A percentile compares a stretch with the other conserved stretches of the same genome.
Evolutionary conservation across 1,140 invertebrate genomes (phyloP).

Genomic region (Drosophila yakuba): DNA sequence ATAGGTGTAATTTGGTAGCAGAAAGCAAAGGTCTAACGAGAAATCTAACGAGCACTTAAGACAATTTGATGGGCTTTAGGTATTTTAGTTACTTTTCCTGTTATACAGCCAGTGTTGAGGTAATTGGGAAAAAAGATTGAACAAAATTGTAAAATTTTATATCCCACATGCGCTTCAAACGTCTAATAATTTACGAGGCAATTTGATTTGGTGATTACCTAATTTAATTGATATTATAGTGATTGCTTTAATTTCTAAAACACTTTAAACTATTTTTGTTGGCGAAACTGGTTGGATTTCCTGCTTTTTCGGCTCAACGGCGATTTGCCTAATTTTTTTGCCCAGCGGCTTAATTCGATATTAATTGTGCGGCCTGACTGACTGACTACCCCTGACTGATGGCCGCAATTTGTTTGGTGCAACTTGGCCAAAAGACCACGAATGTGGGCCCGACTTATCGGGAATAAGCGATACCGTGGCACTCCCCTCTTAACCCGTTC

Average conservation of each 20-base stretch:
- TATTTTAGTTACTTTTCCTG: not conserved
- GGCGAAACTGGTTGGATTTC: slow-evolving; percentile 38
- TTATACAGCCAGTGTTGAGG: not conserved
- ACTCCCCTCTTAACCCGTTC: slow-evolving; percentile 3
- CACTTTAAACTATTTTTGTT: not conserved
- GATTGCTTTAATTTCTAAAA: not conserved
- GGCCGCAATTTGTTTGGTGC: slow-evolving; percentile 62
- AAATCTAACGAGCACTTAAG: slow-evolving; percentile 20
- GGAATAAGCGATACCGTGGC: slow-evolving; percentile 31
- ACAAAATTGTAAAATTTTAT: no score
- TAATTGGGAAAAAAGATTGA: not conserved
- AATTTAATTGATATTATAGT: not conserved
- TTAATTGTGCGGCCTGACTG: slow-evolving; percentile 67
- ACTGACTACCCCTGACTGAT: slow-evolving; percentile 61
- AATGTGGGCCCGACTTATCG: slow-evolving; percentile 21
- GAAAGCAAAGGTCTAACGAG: slow-evolving; percentile 27
- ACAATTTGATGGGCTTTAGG: not conserved
- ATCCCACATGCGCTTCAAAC: no score
- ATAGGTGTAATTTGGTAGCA: slow-evolving; percentile 59
- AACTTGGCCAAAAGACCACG: slow-evolving; percentile 43
- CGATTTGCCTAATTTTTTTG: slow-evolving; percentile 66
- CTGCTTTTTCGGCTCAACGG: slow-evolving; percentile 31
- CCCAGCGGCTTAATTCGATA: slow-evolving; percentile 71
- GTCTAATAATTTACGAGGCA: no score
- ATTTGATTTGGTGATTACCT: not conserved